phyloP scores from a whole-genome alignment of 1,140 invertebrate species.

The Mylabris phalerata region DNA sequence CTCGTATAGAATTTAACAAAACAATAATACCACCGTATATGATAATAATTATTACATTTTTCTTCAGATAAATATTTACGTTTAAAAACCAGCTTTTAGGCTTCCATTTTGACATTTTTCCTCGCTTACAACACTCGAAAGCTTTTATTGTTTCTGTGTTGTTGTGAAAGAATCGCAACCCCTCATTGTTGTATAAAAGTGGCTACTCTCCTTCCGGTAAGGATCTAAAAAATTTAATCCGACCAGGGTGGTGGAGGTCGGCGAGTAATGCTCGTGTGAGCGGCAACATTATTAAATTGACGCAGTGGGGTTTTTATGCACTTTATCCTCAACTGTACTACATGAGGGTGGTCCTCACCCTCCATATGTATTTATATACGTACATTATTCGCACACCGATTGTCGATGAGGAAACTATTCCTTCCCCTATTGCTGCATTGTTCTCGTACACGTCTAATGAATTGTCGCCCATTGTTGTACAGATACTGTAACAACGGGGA shows the following conservation, averaged over 20 bases:
- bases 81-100: too few relatives aligned
- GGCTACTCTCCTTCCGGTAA: conserved; percentile 13
- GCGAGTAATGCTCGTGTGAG: conserved; percentile 27
- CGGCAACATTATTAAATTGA: conserved; percentile 40
- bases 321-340: conserved; percentile 20
- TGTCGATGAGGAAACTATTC: conserved; percentile 4
- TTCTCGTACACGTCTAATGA: conserved; percentile 18
- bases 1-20: too few relatives aligned
- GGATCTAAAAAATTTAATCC: conserved; percentile 27
- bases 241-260: conserved; percentile 11
- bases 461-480: conserved; percentile 20
- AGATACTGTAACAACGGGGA: conserved; percentile 4
- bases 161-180: too few relatives aligned
- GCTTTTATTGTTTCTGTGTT: too few relatives aligned
- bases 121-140: too few relatives aligned
- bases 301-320: conserved; percentile 36
- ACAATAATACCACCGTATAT: too few relatives aligned
- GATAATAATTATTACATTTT: too few relatives aligned
- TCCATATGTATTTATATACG: too few relatives aligned
- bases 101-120: too few relatives aligned
- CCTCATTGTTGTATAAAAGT: not conserved
- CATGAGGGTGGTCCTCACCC: not conserved
- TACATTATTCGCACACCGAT: too few relatives aligned
- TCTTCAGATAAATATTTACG: too few relatives aligned
- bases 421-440: conserved; percentile 12